Conservation (phyloP, 2,113 vertebrate species). For the Syrmaticus mikado region DNA sequence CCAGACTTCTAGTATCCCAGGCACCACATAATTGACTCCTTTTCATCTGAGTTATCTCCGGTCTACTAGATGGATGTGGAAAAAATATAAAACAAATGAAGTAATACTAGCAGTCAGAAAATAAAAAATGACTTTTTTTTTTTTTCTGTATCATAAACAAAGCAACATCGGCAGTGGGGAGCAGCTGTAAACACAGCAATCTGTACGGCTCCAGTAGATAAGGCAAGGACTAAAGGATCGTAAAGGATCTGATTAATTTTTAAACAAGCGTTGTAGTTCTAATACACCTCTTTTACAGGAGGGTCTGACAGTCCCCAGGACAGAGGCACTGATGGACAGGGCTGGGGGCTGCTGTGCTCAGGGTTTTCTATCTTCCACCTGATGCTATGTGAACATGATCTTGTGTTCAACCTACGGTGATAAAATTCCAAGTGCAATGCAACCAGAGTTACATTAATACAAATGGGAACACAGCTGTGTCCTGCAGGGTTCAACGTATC, state of each 20-base stretch:
- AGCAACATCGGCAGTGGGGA: neutral
- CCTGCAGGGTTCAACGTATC: neutral
- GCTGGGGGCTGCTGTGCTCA: neutral
- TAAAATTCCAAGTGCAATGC: neutral
- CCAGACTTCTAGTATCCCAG: conserved; percentile 39
- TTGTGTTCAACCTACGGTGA: neutral
- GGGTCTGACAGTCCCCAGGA: neutral
- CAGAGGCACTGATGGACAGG: neutral
- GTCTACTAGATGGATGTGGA: neutral
- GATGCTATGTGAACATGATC: neutral
- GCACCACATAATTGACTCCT: conserved; percentile 57
- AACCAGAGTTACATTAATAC: neutral
- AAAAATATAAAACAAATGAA: conserved; percentile 16
- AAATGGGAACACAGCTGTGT: neutral
- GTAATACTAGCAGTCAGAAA: neutral
- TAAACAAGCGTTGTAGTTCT: neutral
- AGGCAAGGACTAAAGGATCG: neutral
- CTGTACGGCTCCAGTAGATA: neutral
- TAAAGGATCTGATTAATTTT: neutral
- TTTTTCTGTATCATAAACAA: neutral
- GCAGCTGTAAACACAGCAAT: neutral
- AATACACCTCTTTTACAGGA: neutral
- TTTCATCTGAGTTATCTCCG: conserved; percentile 45
- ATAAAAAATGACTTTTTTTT: neutral
- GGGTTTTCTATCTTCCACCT: neutral